Base-by-base conservation (phyloP, 2,888 invertebrate genomes). In the Meteorus cinctellus region DNA sequence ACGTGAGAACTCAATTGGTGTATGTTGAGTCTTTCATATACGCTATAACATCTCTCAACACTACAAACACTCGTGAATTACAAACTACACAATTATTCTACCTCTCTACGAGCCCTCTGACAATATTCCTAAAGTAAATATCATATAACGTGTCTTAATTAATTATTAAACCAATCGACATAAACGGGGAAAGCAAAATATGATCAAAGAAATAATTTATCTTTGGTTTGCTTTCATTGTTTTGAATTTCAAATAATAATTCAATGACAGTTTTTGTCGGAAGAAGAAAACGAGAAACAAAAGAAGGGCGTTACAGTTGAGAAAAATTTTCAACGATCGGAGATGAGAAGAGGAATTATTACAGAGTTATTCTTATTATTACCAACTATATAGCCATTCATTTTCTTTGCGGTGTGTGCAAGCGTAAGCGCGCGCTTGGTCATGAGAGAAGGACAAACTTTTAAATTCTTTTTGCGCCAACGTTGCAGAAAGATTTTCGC, bases 401-500 rank as follows among this genome's bases (percentile, higher is more conserved):
- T 63, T 63, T n/a, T 34, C 31, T 14, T 60, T 60, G 27, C 27
- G 24, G 59, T 29, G 59, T 60, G 59, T 60, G 34, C 31, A 29
- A 63, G 16, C 63, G 29, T 48, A 16, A 48, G 48, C 48, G 48
- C 45, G 45, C 48, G 16, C 14, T 48, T 16, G n/a, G n/a, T 48
- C 14, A 48, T 48, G 16, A 48, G 48, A 48, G n/a, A 48, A 48
- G 48, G 48, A 48, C 48, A 48, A 48, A 48, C 48, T 63, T 63
- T 34, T 34, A 63, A 63, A 63, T 63, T 63, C 63, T 63, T 31
- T 63, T 63, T 63, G 34, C 48, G 63, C 31, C 63, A 63, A 63
- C 63, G 63, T 63, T 69, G 69, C 55, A 51, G 69, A 69, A 69
- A 69, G 51, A 69, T 55, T 69, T 31, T 48, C 48, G 48, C n/a